A percentile compares a stretch with the other conserved stretches of the same genome.
Conservation (phyloP, 2,888 invertebrate species). For the Diogma glabrata region DNA sequence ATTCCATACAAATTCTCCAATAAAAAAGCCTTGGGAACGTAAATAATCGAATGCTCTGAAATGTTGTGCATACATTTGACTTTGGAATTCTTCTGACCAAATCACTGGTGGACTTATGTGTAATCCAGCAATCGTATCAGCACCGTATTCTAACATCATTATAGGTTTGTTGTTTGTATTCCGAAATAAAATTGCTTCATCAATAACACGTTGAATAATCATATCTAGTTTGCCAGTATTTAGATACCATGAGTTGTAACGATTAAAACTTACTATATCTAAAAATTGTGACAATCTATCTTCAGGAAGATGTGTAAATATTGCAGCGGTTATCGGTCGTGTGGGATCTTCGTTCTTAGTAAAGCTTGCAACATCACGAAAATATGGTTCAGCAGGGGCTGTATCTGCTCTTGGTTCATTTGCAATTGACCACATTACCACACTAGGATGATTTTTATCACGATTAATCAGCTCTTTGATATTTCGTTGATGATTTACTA, state of each 20-base stretch:
- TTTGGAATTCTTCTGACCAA: slow-evolving; percentile 96
- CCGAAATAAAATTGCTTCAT: slow-evolving; percentile 72
- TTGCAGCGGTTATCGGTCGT: slow-evolving; percentile 77
- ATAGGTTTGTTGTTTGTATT: slow-evolving; percentile 75
- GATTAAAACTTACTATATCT: slow-evolving; percentile 89
- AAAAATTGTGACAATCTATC: slow-evolving; percentile 42
- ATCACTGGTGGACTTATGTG: slow-evolving; percentile 76
- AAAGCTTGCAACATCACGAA: slow-evolving; percentile 66
- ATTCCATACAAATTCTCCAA: slow-evolving; percentile 98
- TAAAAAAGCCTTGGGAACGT: slow-evolving; percentile 61
- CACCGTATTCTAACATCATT: slow-evolving; percentile 91
- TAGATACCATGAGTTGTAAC: slow-evolving; percentile 94
- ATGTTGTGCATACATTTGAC: slow-evolving; percentile 67
- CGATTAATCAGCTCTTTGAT: slow-evolving; percentile 76
- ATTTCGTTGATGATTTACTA: slow-evolving; percentile 72
- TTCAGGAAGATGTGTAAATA: slow-evolving; percentile 46
- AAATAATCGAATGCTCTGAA: slow-evolving; percentile 87
- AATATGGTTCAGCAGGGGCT: slow-evolving; percentile 65
- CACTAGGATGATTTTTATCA: slow-evolving; percentile 91
- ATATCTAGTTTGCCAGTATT: slow-evolving; percentile 71
- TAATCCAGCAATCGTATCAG: slow-evolving; percentile 83
- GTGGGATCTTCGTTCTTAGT: slow-evolving; percentile 67
- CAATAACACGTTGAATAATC: slow-evolving; percentile 56
- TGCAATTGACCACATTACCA: slow-evolving; percentile 93
- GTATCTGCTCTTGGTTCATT: slow-evolving; percentile 79